These are phyloP conservation scores for Chalcosyrphus nemorum DNA, from an alignment of 2,888 invertebrate species.

Conservation along the genomic window DNA sequence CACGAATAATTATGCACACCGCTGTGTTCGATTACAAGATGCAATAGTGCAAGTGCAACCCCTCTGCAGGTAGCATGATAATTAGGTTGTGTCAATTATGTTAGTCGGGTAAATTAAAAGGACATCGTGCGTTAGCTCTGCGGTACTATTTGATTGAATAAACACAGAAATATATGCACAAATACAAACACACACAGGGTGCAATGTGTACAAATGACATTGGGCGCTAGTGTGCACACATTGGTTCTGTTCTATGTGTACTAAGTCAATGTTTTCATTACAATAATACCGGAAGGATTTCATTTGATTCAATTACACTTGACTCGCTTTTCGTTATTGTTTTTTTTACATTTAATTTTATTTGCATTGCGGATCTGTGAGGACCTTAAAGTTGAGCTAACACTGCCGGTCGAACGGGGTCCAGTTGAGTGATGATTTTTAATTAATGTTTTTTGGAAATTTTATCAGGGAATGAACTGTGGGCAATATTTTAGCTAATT, in stretches of 20 bases:
- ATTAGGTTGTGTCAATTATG: slow-evolving; percentile 63
- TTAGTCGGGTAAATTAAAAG: slow-evolving; percentile 59
- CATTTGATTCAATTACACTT: slow-evolving; percentile 55
- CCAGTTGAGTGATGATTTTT: no score
- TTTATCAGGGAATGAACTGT: no score
- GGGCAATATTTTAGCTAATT: no score
- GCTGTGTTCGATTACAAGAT: neutral
- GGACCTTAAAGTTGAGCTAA: neutral
- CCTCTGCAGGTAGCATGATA: slow-evolving; percentile 22
- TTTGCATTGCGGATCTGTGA: neutral
- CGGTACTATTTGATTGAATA: slow-evolving; percentile 42
- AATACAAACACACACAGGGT: neutral
- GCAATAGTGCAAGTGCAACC: slow-evolving; percentile 1
- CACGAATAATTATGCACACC: neutral
- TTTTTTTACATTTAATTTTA: neutral
- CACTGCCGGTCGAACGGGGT: no score
- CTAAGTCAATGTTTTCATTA: slow-evolving; percentile 60
- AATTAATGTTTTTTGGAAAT: no score
- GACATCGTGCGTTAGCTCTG: slow-evolving; percentile 30
- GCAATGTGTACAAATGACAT: neutral
- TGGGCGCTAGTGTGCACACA: slow-evolving; percentile 13
- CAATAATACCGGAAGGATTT: slow-evolving; percentile 44
- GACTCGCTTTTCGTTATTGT: slow-evolving; percentile 29
- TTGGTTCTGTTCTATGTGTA: slow-evolving; percentile 30
- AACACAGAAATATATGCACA: no score